Base-by-base conservation (phyloP, 2,797 vertebrate species). In the Paguma larvata region DNA sequence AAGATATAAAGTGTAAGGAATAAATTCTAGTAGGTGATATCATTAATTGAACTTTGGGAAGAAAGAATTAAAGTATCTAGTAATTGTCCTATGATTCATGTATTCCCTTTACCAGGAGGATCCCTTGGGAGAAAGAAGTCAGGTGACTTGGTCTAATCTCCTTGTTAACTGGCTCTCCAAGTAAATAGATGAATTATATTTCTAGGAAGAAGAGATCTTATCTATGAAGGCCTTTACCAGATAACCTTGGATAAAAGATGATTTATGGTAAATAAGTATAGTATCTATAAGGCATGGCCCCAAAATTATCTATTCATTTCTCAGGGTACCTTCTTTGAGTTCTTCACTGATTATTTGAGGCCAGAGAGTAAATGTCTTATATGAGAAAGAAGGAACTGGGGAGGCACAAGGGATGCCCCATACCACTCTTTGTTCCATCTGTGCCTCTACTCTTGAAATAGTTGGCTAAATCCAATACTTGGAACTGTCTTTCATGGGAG, bases 141-240 rank as follows among this genome's bases (percentile, higher is more conserved):
- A 59, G 73, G 44, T 79, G 75, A 77, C 13, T 12, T 72, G 77
- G 23, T 68, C 44, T 89, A 85, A 86, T 80, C 16, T 79, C 32
- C 13, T 59, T 93, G n/a, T 82, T 67, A 95, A 14, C 32, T 59
- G 19, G 34, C 53, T 90, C 19, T 83, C 21, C 13, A 90, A 78
- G 32, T 68, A 77, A 72, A 96, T 41, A 89, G 46, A 48, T 41
- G 6, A 67, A 78, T 87, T 21, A 16, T 51, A 34, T 79, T 88
- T 97, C 46, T 83, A 25, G 21, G 6, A 95, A n/a, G 14, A 68
- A 78, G 34, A 70, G 32, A 23, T 25, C 1, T 27, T 62, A 3
- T 75, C 7, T 87, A 16, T 78, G n/a, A 95, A 91, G 53, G 1
- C 38, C 77, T 97, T 89, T 78, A 51, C 13, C 30, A 77, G 32